phyloP scores from a whole-genome alignment of 2,797 vertebrate species.

The Silurus aristotelis region DNA sequence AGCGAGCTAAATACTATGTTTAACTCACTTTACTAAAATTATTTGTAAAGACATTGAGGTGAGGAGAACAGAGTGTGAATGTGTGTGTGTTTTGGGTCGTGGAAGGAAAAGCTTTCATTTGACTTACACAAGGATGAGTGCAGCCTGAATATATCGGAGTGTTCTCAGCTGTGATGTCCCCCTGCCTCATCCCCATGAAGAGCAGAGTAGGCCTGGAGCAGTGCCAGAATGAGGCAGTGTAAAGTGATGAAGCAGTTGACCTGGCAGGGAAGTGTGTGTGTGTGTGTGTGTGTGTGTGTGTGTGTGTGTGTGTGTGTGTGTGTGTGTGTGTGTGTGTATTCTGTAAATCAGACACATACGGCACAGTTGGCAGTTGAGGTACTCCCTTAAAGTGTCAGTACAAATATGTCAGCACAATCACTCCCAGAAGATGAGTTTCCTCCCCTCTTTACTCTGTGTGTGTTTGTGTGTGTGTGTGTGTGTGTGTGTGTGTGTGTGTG shows the following conservation, averaged over 20 bases:
- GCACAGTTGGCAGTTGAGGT: constrained; percentile 25
- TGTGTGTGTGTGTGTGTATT: constrained; percentile 26
- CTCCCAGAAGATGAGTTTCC: constrained; percentile 23
- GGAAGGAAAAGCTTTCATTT: constrained; percentile 19
- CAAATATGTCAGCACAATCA: constrained; percentile 8
- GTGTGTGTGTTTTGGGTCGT: background rate
- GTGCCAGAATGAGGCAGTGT: constrained; percentile 11
- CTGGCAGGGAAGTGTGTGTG: background rate
- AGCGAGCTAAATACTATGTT: constrained; percentile 13
- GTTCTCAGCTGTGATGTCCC: constrained; percentile 36
- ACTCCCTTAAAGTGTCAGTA: constrained; percentile 19
- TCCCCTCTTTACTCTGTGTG: background rate
- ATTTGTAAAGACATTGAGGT: constrained; percentile 22
- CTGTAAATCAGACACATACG: constrained; percentile 20
- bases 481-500: too few species aligned
- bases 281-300: constrained; percentile 39
- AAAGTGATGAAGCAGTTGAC: constrained; percentile 22
- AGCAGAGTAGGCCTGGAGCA: constrained; percentile 19
- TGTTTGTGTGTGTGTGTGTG: too few species aligned
- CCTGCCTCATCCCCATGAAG: background rate
- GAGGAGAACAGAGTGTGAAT: constrained; percentile 21
- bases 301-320: constrained; percentile 38
- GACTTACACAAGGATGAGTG: constrained; percentile 36
- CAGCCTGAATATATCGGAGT: constrained; percentile 18
- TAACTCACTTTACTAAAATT: constrained; percentile 22